phyloP scores from a whole-genome alignment of 2,888 invertebrate genomes.

The Pseudococcus longispinus region DNA sequence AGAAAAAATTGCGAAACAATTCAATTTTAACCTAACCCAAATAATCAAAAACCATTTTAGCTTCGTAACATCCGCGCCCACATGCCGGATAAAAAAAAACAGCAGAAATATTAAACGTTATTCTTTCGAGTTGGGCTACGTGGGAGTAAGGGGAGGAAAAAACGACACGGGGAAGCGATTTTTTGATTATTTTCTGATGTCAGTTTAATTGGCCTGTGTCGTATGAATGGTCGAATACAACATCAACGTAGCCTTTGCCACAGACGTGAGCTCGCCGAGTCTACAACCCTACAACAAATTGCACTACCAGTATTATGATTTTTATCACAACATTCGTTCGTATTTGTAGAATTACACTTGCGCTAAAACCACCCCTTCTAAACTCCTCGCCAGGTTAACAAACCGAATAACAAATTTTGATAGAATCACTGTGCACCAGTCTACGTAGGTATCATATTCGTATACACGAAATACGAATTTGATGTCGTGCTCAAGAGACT shows the following conservation, averaged over 20 bases:
- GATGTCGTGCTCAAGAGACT: background rate
- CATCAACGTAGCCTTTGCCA: background rate
- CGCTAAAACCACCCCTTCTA: no score
- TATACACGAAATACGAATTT: background rate
- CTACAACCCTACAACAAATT: no score
- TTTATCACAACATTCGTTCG: no score
- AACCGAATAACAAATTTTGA: no score
- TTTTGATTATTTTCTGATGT: background rate
- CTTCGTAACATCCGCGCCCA: background rate
- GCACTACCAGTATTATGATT: background rate
- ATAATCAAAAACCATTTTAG: conserved; percentile 34
- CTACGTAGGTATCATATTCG: background rate
- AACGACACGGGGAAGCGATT: background rate
- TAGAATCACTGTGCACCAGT: no score
- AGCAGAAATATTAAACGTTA: background rate
- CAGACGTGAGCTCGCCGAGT: background rate
- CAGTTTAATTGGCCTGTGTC: background rate
- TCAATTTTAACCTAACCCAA: conserved; percentile 6
- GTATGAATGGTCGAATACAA: background rate
- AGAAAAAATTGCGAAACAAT: background rate
- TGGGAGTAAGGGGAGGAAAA: background rate
- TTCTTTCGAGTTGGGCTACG: background rate
- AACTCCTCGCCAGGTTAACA: no score
- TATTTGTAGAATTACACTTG: no score
- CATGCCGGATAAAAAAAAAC: background rate